These are phyloP conservation scores for Drosophila buzzatii DNA, from an alignment of 2,888 invertebrate species.

Conservation along the genomic window DNA sequence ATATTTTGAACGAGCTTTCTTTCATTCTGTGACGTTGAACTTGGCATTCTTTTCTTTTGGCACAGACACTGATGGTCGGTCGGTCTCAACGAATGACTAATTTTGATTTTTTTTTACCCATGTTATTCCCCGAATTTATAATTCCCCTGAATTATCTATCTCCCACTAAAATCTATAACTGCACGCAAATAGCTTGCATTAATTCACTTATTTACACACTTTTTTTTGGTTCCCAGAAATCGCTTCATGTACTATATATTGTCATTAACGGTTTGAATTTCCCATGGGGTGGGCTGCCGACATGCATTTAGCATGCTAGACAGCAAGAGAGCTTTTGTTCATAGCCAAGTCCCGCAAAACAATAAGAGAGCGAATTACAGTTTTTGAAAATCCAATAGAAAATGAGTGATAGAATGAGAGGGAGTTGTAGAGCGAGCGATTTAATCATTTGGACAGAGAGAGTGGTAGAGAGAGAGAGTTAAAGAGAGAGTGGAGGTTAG, in stretches of 20 bases:
- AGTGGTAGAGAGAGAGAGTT: not conserved
- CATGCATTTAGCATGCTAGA: constrained; percentile 20
- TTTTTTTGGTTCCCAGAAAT: constrained; percentile 4
- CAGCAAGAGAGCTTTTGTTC: constrained; percentile 7
- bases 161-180: constrained; percentile 7
- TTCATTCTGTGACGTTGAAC: constrained; percentile 30
- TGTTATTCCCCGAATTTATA: constrained; percentile 25
- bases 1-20: constrained; percentile 26
- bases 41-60: constrained; percentile 31
- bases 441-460: constrained; percentile 15
- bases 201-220: not conserved
- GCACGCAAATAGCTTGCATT: constrained; percentile 3
- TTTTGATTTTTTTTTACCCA: constrained; percentile 12
- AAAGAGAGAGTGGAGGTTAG: not conserved
- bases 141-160: constrained; percentile 25
- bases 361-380: not conserved
- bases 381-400: not conserved
- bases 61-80: constrained; percentile 1
- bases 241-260: not conserved
- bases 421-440: not conserved
- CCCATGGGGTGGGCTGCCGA: not conserved
- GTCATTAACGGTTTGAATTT: constrained; percentile 13
- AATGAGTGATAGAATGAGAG: not conserved
- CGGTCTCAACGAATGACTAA: constrained; percentile 30
- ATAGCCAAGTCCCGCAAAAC: not conserved